Evolutionary conservation across 2,113 vertebrate genomes (phyloP).

Genomic region (Bagarius yarrelli): DNA sequence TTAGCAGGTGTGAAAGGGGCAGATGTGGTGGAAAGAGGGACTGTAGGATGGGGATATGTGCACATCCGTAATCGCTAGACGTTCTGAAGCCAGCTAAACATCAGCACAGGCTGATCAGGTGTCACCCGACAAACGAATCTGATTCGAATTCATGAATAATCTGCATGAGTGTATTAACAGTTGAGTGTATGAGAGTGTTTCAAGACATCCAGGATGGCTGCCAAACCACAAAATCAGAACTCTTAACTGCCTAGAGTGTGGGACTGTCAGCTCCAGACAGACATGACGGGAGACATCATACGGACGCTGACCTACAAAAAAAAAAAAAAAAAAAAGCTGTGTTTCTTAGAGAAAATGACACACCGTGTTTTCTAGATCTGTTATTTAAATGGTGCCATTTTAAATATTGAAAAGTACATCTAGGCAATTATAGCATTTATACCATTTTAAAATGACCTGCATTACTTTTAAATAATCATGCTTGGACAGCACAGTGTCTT

Average conservation of each 20-base stretch:
- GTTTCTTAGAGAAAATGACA: neutral
- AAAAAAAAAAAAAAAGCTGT: neutral
- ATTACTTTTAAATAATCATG: neutral
- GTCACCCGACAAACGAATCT: slow-evolving; percentile 32
- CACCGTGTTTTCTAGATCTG: neutral
- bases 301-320: neutral
- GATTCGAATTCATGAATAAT: slow-evolving; percentile 42
- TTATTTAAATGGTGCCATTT: neutral
- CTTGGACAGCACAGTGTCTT: too few relatives aligned
- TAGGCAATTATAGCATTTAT: neutral
- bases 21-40: slow-evolving; percentile 36
- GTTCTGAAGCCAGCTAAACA: slow-evolving; percentile 52
- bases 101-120: slow-evolving; percentile 59
- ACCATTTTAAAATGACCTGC: neutral
- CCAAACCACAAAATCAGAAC: slow-evolving; percentile 22
- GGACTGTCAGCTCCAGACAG: slow-evolving; percentile 20
- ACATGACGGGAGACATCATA: slow-evolving; percentile 12
- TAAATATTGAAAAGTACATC: neutral
- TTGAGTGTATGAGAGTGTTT: slow-evolving; percentile 20
- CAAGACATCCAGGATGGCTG: slow-evolving; percentile 16
- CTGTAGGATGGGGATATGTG: slow-evolving; percentile 25
- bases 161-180: slow-evolving; percentile 17
- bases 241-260: slow-evolving; percentile 16
- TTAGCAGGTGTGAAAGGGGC: slow-evolving; percentile 64
- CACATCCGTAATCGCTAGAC: slow-evolving; percentile 40